Evolutionary conservation across 2,113 vertebrate species (phyloP), one percentile per base, ranked within the genome.

Genomic region (Cyanoderma ruficeps): DNA sequence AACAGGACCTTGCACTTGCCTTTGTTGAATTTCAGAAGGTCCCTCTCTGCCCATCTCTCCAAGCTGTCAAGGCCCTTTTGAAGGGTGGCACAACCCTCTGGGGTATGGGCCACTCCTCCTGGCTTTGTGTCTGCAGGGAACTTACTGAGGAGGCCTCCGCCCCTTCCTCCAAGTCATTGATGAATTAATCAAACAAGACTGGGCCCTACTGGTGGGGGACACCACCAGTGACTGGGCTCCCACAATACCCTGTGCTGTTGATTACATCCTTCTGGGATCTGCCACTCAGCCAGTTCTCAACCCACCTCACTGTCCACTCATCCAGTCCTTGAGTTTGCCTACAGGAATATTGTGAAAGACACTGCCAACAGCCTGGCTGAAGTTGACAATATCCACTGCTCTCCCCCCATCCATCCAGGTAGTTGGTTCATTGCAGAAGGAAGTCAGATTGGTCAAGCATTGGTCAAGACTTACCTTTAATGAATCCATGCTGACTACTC

Each of bases 31-130:
- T 56, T 47, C 50, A n/a, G 50, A 49, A 0, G 7, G 6, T 19
- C 1, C 35, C 4, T 46, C 41, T 42, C 24, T 75, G 19, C 28
- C 30, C 19, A n/a, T n/a, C 15, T 49, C 23, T 65, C 24, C 35
- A 57, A 14, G 5, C 15, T 49, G 4, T 30, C 0, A 0, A 41
- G 15, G 20, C 9, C 13, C 10, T 65, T 57, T 24, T 47, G n/a
- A 56, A 65, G 28, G 19, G 19, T 6, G 47, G 50, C 8, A 56
- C 9, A 65, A 20, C 23, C 2, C 24, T 65, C n/a, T 41, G 30
- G 30, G 23, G 3, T 10, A 56, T 65, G 2, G 1, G 28, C 5
- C 28, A 41, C 19, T 41, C 11, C 42, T 65, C n/a, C 14, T 20
- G 17, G 59, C 7, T 55, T 56, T 41, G 17, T 24, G 50, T 20